phyloP scores from a whole-genome alignment of 2,888 invertebrate genomes.

The Tethea ocularis region DNA sequence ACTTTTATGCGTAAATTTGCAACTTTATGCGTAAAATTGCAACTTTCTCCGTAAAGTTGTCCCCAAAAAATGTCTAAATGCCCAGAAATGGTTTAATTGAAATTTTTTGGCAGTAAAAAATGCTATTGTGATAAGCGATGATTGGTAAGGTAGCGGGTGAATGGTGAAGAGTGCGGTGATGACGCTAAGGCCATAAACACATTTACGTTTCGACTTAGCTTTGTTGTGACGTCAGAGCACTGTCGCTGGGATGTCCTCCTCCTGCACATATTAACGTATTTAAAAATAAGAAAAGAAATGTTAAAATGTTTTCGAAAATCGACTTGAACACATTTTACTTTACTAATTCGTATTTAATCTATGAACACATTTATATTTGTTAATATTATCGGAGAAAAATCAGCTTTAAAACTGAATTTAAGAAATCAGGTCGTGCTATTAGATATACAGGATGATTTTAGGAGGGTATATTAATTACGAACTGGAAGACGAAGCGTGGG shows the following conservation, averaged over 20 bases:
- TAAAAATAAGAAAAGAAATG: slow-evolving; percentile 11
- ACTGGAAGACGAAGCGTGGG: too few species aligned
- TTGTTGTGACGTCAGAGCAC: slow-evolving; percentile 71
- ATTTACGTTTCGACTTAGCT: slow-evolving; percentile 78
- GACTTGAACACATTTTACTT: not conserved
- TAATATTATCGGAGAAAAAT: too few species aligned
- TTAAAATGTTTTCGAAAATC: not conserved
- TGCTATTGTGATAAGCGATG: slow-evolving; percentile 57
- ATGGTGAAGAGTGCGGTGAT: slow-evolving; percentile 64
- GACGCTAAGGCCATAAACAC: slow-evolving; percentile 74
- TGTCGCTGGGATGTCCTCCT: slow-evolving; percentile 79
- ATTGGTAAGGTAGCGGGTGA: slow-evolving; percentile 78
- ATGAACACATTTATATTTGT: too few species aligned
- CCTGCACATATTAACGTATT: slow-evolving; percentile 49
- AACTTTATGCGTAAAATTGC: not conserved
- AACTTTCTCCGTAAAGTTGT: not conserved
- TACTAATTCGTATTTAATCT: too few species aligned
- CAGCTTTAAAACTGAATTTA: too few species aligned
- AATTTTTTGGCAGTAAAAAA: not conserved
- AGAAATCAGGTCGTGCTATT: too few species aligned
- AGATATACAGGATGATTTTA: too few species aligned
- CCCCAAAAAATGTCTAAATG: not conserved
- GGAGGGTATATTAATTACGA: too few species aligned
- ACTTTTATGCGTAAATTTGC: too few species aligned
- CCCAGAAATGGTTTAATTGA: not conserved